A percentile compares a stretch with the other conserved stretches of the same genome.
Conservation (phyloP, 1,140 invertebrate genomes). For the Euwallacea similis region DNA sequence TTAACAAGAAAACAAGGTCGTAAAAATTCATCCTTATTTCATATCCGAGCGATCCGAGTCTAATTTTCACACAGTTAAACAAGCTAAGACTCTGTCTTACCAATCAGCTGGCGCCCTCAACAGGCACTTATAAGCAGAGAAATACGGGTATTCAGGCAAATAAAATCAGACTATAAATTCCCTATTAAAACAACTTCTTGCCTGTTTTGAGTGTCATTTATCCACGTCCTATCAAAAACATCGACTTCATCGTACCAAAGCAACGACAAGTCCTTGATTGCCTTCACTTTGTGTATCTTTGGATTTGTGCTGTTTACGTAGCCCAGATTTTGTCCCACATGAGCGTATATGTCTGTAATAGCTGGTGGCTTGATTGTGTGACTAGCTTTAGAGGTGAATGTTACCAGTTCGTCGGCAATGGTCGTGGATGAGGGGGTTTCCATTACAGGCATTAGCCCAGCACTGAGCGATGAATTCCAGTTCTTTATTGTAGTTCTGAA, state of each 20-base stretch:
- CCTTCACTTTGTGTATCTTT: constrained; percentile 39
- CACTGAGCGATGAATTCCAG: constrained; percentile 62
- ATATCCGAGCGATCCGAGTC: neutral
- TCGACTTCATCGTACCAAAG: constrained; percentile 49
- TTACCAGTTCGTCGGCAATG: constrained; percentile 46
- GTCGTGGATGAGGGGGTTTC: constrained; percentile 46
- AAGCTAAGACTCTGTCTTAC: neutral
- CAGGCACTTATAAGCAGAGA: no score
- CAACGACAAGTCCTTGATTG: constrained; percentile 41
- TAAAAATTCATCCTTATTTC: neutral
- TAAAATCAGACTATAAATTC: no score
- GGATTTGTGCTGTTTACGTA: constrained; percentile 43
- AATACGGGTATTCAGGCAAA: no score
- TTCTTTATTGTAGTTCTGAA: constrained; percentile 62
- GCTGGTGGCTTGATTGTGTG: neutral
- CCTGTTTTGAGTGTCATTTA: constrained; percentile 44
- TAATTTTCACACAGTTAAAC: neutral
- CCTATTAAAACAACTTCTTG: constrained; percentile 5
- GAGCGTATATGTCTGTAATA: constrained; percentile 41
- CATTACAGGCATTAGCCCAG: constrained; percentile 58
- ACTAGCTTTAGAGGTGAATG: no score
- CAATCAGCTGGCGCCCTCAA: neutral
- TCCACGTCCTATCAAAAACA: constrained; percentile 45
- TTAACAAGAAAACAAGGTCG: neutral
- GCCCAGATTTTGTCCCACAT: constrained; percentile 49